Conservation (phyloP, 2,797 vertebrate genomes). For the Neostethus bicornis region DNA sequence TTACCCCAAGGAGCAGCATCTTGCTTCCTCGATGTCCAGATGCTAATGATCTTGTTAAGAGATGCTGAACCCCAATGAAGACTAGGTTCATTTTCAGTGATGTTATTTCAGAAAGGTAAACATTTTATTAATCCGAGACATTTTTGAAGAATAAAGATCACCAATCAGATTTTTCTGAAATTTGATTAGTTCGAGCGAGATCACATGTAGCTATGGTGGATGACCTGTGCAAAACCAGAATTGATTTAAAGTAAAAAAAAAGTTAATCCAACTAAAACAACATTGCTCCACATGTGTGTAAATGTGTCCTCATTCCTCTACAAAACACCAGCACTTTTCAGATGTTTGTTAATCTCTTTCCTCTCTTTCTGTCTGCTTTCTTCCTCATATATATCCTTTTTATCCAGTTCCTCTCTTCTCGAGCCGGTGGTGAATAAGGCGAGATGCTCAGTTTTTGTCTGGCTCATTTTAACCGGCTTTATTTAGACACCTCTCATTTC, state of each 20-base stretch:
- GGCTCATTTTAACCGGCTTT: constrained; percentile 80
- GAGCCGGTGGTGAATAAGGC: constrained; percentile 39
- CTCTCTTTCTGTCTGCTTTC: constrained; percentile 1
- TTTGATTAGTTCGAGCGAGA: constrained; percentile 11
- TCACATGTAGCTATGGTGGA: constrained; percentile 18
- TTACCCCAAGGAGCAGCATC: not conserved
- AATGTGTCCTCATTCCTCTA: constrained; percentile 45
- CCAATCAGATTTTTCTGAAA: constrained; percentile 7
- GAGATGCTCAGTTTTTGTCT: constrained; percentile 35
- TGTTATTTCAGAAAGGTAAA: not conserved
- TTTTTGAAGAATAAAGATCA: constrained; percentile 14
- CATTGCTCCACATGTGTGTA: constrained; percentile 23
- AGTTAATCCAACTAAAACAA: not conserved
- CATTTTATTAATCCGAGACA: constrained; percentile 20
- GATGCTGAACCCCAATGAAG: not conserved
- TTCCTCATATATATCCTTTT: constrained; percentile 7
- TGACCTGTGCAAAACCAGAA: not conserved
- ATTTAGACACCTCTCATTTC: constrained; percentile 84
- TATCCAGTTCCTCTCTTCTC: constrained; percentile 38
- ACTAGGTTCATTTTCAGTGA: no score
- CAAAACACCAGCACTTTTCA: constrained; percentile 22
- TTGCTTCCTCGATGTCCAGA: not conserved
- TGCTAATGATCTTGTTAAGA: not conserved
- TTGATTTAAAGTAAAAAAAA: constrained; percentile 3
- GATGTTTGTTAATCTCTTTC: constrained; percentile 8